Base-by-base conservation (phyloP, 1,140 invertebrate species). In the Tetramorium parvispinum region DNA sequence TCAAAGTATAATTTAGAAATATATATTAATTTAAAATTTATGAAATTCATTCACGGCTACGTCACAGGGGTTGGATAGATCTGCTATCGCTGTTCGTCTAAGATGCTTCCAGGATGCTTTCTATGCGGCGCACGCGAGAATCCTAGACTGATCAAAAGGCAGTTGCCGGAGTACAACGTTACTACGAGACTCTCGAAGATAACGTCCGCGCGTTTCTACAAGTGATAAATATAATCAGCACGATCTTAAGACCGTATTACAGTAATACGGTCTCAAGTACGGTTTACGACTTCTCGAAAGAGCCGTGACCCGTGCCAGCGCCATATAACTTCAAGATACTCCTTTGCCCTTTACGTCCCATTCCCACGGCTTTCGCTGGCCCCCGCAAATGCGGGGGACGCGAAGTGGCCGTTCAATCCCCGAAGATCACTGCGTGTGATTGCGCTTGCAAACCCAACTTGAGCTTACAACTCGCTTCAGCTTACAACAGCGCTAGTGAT, bases 391-490 rank as follows among this genome's bases (percentile, higher is more conserved):
- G 49, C 63, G 21, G 27, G 65, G 51, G 51, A 85, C 66, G 66
- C 79, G 21, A 89, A 89, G 57, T 85, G 86, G 65, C 82, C 73
- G 75, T 89, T 89, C 88, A 63, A 88, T 89, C 21, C 76, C 68
- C 68, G 61, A 89, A 88, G 81, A 88, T 89, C 73, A 71, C 65
- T n/a, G 82, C 59, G 76, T 76, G 61, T 68, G 75, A 88, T 89
- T 89, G 82, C 70, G 61, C 87, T 86, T 63, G 82, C 75, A 88
- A 88, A 83, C 82, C 61, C 86, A 88, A 88, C 61, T 88, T 85
- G 21, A 27, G 37, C 85, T 87, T 65, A 87, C 61, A 71, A 49
- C 40, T 59, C 73, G 63, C 40, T 46, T n/a, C n/a, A n/a, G n/a
- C n/a, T n/a, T n/a, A n/a, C n/a, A n/a, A 70, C 37, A 61, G 16